These are phyloP conservation scores for Spisula subtruncata DNA, from an alignment of 2,888 invertebrate species.

Conservation along the genomic window DNA sequence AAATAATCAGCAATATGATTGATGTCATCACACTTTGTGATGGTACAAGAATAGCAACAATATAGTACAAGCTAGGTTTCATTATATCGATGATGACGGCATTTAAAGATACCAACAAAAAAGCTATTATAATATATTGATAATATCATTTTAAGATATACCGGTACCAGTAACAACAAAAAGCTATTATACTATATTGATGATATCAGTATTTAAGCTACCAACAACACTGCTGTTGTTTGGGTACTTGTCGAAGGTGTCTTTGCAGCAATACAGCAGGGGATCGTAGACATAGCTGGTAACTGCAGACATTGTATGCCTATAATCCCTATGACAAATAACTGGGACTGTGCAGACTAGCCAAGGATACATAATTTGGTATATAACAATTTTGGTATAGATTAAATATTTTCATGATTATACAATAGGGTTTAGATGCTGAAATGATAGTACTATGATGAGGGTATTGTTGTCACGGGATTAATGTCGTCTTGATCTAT, in stretches of 20 bases:
- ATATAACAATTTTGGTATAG: not conserved
- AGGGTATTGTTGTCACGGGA: not conserved
- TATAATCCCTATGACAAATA: conserved; percentile 27
- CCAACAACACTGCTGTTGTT: not conserved
- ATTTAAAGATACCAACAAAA: not conserved
- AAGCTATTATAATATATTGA: too few species aligned
- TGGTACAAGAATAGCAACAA: not conserved
- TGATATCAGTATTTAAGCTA: not conserved
- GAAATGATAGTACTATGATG: not conserved
- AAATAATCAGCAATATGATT: not conserved
- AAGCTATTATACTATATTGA: too few species aligned
- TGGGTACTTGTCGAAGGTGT: not conserved
- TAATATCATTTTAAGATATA: not conserved
- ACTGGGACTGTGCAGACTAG: not conserved
- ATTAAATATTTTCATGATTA: not conserved
- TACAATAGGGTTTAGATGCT: not conserved
- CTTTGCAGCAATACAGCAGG: not conserved
- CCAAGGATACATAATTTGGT: not conserved
- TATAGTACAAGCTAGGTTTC: not conserved
- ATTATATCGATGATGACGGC: not conserved
- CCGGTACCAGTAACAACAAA: too few species aligned
- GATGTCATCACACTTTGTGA: not conserved
- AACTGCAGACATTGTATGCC: not conserved
- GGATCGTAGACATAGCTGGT: not conserved
- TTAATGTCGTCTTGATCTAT: not conserved